Base-by-base conservation (phyloP, 2,888 invertebrate species). In the Melinaea menophilus region DNA sequence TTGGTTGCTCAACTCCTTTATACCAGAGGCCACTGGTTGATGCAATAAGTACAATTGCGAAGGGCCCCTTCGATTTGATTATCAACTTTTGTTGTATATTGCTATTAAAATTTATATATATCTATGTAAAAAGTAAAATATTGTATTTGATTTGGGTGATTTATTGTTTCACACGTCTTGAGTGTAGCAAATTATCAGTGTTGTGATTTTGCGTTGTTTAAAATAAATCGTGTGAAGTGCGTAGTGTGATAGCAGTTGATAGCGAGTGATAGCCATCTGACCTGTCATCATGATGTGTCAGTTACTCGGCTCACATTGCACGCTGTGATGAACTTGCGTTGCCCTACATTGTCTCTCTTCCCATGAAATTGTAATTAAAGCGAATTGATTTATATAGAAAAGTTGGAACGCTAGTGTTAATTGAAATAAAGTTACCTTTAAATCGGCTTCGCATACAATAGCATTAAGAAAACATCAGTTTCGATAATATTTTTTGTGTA, bases 241-340 rank as follows among this genome's bases (percentile, higher is more conserved):
- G 63, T 65, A 62, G 56, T 59, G 67, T 63, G 56, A 65, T 64
- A 64, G 60, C 65, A 58, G 69, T 65, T 65, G 59, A 62, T 62
- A 57, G n/a, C 3, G 11, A 55, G 56, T 69, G 84, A 85, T 86
- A 80, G 75, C 72, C 73, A 86, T 85, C 86, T 81, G 83, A 84
- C 81, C 81, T 69, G 73, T 70, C 73, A 74, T 72, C 79, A 72
- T 80, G 76, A 77, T 75, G 74, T 83, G 81, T 80, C 85, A 82
- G 86, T 86, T 76, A 74, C 79, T 81, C 78, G 82, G 64, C 80
- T 83, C 81, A 86, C 82, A 82, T 86, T 84, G 79, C 78, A 80
- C 79, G 74, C 77, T 76, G 83, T 82, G 83, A 84, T 85, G 82
- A 82, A 75, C 69, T 75, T 65, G 73, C 75, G 74, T 70, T 79